phyloP scores from a whole-genome alignment of 2,888 invertebrate species.

The Agrypnus murinus region DNA sequence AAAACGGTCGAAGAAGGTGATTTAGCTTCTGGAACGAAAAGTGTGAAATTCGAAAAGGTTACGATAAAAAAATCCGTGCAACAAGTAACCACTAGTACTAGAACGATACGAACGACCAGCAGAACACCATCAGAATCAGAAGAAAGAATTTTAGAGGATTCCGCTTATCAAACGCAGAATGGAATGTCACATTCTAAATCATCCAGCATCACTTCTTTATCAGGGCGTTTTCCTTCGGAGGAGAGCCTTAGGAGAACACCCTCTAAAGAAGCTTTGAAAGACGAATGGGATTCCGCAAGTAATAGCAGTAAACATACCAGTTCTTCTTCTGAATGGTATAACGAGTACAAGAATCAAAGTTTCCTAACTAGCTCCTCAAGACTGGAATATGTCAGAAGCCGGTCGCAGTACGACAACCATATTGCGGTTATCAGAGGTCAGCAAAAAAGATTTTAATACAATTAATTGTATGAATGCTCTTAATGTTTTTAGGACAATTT shows the following conservation, averaged over 20 bases:
- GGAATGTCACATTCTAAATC: conserved; percentile 71
- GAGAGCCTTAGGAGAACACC: conserved; percentile 73
- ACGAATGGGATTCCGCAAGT: conserved; percentile 68
- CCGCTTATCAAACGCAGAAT: conserved; percentile 76
- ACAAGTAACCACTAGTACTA: conserved; percentile 71
- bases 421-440: conserved; percentile 91
- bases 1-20: conserved; percentile 79
- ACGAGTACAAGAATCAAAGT: conserved; percentile 74
- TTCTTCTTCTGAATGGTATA: conserved; percentile 74
- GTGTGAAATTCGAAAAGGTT: conserved; percentile 83
- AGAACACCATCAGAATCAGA: conserved; percentile 75
- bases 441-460: conserved; percentile 34
- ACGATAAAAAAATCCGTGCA: conserved; percentile 78
- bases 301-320: conserved; percentile 68
- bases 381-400: conserved; percentile 84
- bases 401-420: conserved; percentile 90
- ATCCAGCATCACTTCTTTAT: conserved; percentile 73
- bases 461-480: conserved; percentile 5
- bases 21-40: conserved; percentile 76
- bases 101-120: conserved; percentile 65
- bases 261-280: conserved; percentile 63
- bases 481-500: neutral
- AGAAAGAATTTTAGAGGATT: conserved; percentile 73
- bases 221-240: conserved; percentile 73
- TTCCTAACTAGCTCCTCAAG: conserved; percentile 80